These are phyloP conservation scores for Batillaria attramentaria DNA, from an alignment of 1,140 invertebrate genomes.

Conservation along the genomic window DNA sequence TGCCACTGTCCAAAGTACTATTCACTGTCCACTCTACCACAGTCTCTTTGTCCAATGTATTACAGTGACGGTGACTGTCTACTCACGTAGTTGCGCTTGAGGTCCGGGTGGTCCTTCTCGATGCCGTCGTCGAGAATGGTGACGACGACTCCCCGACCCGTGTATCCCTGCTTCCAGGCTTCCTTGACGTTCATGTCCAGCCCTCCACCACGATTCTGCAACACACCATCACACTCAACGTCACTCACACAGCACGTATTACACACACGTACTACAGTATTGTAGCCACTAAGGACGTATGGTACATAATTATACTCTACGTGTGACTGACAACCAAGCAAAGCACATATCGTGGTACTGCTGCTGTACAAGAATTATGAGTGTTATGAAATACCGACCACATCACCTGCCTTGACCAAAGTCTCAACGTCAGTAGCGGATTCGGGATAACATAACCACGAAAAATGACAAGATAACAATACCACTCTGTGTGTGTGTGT, in stretches of 20 bases:
- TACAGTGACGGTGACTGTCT: neutral
- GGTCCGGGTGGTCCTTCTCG: conserved; percentile 98
- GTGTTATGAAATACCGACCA: too few relatives aligned
- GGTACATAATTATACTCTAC: too few relatives aligned
- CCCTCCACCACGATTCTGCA: conserved; percentile 59
- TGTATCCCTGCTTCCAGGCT: conserved; percentile 95
- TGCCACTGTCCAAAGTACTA: neutral
- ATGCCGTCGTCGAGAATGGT: conserved; percentile 95
- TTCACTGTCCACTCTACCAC: neutral
- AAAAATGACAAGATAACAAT: too few relatives aligned
- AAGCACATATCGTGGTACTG: too few relatives aligned
- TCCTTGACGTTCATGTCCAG: conserved; percentile 94
- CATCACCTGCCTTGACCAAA: too few relatives aligned
- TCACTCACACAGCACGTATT: too few relatives aligned
- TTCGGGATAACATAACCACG: too few relatives aligned
- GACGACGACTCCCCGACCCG: conserved; percentile 93
- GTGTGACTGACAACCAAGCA: too few relatives aligned
- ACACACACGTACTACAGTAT: too few relatives aligned
- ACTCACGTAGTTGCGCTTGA: conserved; percentile 92
- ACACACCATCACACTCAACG: neutral
- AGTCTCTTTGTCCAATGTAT: neutral
- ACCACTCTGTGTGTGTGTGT: neutral
- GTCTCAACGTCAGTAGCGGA: too few relatives aligned
- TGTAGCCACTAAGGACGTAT: too few relatives aligned
- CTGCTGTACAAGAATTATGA: too few relatives aligned